phyloP scores from a whole-genome alignment of 2,797 vertebrate genomes.

The Amniataba percoides region DNA sequence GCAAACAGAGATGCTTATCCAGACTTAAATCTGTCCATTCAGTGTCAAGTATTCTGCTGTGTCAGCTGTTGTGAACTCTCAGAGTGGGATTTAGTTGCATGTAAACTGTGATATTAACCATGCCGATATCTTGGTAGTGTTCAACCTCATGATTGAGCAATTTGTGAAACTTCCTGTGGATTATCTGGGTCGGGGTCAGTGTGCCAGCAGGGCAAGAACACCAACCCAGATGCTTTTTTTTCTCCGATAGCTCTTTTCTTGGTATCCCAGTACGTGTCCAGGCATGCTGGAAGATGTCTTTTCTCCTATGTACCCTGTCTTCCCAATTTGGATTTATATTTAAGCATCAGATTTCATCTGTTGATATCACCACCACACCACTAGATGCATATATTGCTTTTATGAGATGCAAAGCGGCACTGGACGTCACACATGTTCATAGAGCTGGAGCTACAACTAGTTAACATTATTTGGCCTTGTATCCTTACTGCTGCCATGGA shows the following conservation, averaged over 20 bases:
- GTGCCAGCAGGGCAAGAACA: slow-evolving; percentile 13
- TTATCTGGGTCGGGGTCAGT: slow-evolving; percentile 18
- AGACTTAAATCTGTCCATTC: slow-evolving; percentile 54
- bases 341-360: background rate
- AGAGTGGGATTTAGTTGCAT: slow-evolving; percentile 19
- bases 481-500: background rate
- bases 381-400: background rate
- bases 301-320: no score
- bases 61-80: slow-evolving; percentile 63
- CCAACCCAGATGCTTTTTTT: slow-evolving; percentile 7
- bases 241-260: slow-evolving; percentile 8
- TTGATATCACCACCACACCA: background rate
- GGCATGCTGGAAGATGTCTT: background rate
- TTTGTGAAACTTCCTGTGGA: slow-evolving; percentile 18
- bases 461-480: no score
- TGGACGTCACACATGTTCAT: background rate
- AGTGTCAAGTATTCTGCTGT: slow-evolving; percentile 67
- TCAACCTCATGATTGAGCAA: background rate
- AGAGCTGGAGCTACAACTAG: background rate
- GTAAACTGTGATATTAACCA: slow-evolving; percentile 11
- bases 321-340: slow-evolving; percentile 21
- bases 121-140: slow-evolving; percentile 6
- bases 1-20: slow-evolving; percentile 70
- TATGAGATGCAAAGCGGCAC: background rate
- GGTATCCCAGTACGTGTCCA: background rate